Conservation (phyloP, 2,888 invertebrate genomes). For the Palloptera scutellata region DNA sequence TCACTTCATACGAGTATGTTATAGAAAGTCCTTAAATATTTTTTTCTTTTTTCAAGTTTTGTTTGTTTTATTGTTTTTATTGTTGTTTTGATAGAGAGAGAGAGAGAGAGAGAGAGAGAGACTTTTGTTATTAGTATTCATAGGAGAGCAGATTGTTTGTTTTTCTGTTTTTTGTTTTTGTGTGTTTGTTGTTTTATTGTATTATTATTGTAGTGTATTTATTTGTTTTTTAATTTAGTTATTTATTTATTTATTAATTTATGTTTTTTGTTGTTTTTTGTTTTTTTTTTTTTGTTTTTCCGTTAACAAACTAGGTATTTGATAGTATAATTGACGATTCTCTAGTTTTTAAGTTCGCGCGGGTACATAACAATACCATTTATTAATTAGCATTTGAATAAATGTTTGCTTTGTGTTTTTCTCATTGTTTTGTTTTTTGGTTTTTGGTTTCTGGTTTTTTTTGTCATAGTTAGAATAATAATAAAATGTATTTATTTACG, state of each 20-base stretch:
- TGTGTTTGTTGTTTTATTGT: conserved; percentile 38
- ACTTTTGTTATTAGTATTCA: conserved; percentile 27
- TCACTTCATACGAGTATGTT: conserved; percentile 25
- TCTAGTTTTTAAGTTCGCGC: conserved; percentile 26
- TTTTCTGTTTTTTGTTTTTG: conserved; percentile 15
- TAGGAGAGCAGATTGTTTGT: conserved; percentile 25
- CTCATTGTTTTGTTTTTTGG: conserved; percentile 17
- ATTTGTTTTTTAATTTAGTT: conserved; percentile 24
- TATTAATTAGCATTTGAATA: conserved; percentile 15
- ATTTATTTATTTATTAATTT: conserved; percentile 16
- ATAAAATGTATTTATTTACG: conserved; percentile 13
- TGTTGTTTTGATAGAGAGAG: conserved; percentile 22
- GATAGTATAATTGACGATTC: conserved; percentile 16
- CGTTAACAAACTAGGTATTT: neutral
- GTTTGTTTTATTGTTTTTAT: conserved; percentile 34
- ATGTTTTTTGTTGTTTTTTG: conserved; percentile 17
- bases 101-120: conserved; percentile 45
- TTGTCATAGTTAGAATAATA: conserved; percentile 40
- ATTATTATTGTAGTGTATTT: conserved; percentile 31
- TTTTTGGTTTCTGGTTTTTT: conserved; percentile 33
- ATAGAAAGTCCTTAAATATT: conserved; percentile 39
- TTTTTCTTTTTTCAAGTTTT: conserved; percentile 25
- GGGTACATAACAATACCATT: conserved; percentile 22
- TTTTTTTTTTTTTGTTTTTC: conserved; percentile 7
- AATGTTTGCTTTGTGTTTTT: conserved; percentile 31